phyloP scores from a whole-genome alignment of 2,113 vertebrate species.

The Aegypius monachus region DNA sequence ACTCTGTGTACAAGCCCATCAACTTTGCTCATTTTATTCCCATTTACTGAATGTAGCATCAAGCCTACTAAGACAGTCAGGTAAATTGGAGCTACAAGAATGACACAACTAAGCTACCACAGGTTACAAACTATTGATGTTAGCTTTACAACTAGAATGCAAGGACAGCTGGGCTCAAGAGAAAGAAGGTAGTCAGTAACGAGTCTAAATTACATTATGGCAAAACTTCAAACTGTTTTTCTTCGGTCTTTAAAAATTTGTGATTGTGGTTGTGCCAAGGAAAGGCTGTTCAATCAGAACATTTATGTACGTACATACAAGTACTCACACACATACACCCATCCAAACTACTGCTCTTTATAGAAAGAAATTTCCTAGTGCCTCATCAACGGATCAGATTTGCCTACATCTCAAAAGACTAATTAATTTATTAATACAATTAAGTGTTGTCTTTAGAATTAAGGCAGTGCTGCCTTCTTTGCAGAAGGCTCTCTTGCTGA shows the following conservation, averaged over 20 bases:
- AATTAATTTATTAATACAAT: conserved; percentile 30
- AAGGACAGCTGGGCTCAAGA: neutral
- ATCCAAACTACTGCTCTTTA: neutral
- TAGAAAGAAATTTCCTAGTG: neutral
- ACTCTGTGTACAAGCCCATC: neutral
- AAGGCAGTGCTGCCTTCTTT: neutral
- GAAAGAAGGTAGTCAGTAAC: neutral
- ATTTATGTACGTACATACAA: neutral
- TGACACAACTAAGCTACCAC: neutral
- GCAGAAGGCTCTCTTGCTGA: neutral
- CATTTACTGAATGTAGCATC: neutral
- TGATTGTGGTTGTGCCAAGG: neutral
- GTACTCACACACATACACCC: neutral
- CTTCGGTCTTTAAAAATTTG: neutral
- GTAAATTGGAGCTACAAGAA: neutral
- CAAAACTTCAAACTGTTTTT: neutral
- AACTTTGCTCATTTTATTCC: neutral
- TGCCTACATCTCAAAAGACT: conserved; percentile 21
- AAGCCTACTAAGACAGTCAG: neutral
- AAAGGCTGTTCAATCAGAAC: neutral
- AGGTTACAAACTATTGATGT: neutral
- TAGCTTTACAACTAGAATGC: neutral
- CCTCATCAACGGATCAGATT: neutral
- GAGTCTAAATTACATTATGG: neutral
- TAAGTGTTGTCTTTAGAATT: conserved; percentile 5